These are phyloP conservation scores for Drosophila lacicola DNA, from an alignment of 2,888 invertebrate genomes.

Conservation along the genomic window DNA sequence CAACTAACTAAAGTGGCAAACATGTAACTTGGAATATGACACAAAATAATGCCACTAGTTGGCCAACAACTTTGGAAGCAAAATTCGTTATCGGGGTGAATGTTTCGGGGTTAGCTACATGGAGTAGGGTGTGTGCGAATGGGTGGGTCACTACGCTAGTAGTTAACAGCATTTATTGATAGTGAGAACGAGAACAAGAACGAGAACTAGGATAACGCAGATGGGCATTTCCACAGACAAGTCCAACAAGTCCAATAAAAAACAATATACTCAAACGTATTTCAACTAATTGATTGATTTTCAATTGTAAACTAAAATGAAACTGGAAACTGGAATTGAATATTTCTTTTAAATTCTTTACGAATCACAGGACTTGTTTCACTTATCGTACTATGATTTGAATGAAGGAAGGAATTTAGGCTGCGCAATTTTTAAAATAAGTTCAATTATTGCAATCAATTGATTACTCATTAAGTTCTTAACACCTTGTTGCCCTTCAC, in stretches of 20 bases:
- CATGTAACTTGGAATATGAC: constrained; percentile 31
- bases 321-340: too few relatives aligned
- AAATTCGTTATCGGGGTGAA: neutral
- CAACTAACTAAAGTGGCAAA: constrained; percentile 21
- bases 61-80: constrained; percentile 33
- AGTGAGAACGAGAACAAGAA: constrained; percentile 22
- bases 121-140: neutral
- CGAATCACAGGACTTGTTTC: too few relatives aligned
- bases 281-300: too few relatives aligned
- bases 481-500: too few relatives aligned
- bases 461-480: too few relatives aligned
- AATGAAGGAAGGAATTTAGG: too few relatives aligned
- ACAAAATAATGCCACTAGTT: constrained; percentile 48
- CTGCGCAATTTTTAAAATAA: too few relatives aligned
- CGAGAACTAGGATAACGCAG: constrained; percentile 11
- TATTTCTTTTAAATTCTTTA: too few relatives aligned
- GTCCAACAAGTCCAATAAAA: neutral
- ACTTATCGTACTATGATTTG: too few relatives aligned
- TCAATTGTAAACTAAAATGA: too few relatives aligned
- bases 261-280: too few relatives aligned
- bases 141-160: constrained; percentile 32
- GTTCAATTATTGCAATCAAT: too few relatives aligned
- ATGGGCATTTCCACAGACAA: neutral
- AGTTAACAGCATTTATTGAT: constrained; percentile 20
- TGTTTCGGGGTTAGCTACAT: neutral